Evolutionary conservation across 1,140 invertebrate species (phyloP), one percentile per base, ranked within the genome.

Genomic region (Drosophila watanabei): DNA sequence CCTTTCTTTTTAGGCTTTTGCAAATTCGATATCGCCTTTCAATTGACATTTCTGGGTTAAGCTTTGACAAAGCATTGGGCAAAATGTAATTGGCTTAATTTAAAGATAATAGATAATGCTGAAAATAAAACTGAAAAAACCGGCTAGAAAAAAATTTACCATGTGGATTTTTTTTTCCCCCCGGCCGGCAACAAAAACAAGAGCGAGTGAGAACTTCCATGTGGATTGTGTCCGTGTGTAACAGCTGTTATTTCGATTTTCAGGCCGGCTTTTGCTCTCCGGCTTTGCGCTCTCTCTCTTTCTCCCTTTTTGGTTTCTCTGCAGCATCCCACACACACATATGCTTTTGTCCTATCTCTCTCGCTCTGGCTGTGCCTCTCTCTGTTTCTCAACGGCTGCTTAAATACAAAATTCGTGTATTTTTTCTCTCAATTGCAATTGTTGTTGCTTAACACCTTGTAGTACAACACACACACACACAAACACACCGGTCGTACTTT

Each of bases 401-500:
- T 70, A 57, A 77, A 65, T 75, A 70, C 65, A 70, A 78, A 76
- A 78, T 45, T 78, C 75, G 52, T 73, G 46, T 72, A 59, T 65
- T 76, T 18, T 72, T 76, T 65, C 59, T 28, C 35, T 60, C 71
- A 65, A 66, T 78, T 78, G 64, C 58, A 54, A 61, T 78, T 69
- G 63, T 78, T 77, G 57, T 68, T 78, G 63, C 56, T 62, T 46
- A 78, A 78, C 75, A 78, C 75, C 75, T 75, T 69, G 54, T 63
- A 58, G 51, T 65, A 65, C 11, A 41, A 39, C 49, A 56, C 18
- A 48, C 30, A n/a, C 30, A 49, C 9, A 30, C 48, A 49, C 46
- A 30, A 6, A 18, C 28, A 20, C 62, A 65, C 16, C n/a, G 54
- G n/a, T 39, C 46, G n/a, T 43, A 68, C 54, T 49, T 49, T 78